A percentile compares a stretch with the other conserved stretches of the same genome.
Evolutionary conservation across 2,888 invertebrate genomes (phyloP).

Genomic region (Thereva nobilitata): DNA sequence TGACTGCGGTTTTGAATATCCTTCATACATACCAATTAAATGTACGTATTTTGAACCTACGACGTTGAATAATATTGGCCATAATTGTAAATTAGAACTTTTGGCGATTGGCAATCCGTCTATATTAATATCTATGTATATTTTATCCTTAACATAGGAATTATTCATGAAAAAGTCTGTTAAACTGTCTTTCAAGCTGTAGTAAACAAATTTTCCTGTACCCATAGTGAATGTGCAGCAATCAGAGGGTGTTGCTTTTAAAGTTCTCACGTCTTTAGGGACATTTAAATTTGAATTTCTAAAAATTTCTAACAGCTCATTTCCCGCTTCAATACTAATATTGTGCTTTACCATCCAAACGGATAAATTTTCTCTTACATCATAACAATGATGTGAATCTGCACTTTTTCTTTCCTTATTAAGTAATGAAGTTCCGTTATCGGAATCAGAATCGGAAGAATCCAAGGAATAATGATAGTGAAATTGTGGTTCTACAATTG

Average conservation of each 20-base stretch:
- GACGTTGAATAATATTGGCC: conserved; percentile 12
- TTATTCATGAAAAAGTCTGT: no score
- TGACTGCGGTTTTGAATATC: conserved; percentile 1
- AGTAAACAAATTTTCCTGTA: not conserved
- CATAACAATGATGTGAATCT: not conserved
- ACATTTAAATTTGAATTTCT: no score
- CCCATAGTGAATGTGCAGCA: not conserved
- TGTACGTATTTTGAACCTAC: not conserved
- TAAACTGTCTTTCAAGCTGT: no score
- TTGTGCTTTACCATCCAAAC: no score
- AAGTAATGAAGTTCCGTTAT: not conserved
- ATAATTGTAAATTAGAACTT: not conserved
- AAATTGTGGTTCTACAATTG: not conserved
- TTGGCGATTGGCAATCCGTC: conserved; percentile 14
- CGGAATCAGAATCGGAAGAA: no score
- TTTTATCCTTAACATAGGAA: not conserved
- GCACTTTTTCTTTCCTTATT: not conserved
- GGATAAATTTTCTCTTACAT: no score
- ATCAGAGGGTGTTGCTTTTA: conserved; percentile 2
- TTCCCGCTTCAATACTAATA: not conserved
- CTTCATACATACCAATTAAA: conserved; percentile 10
- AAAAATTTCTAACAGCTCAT: no score
- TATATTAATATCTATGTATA: conserved; percentile 7
- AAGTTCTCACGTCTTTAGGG: conserved; percentile 9
- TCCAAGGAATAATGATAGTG: not conserved